Conservation (phyloP, 2,888 invertebrate genomes). For the Microplitis manilae region DNA sequence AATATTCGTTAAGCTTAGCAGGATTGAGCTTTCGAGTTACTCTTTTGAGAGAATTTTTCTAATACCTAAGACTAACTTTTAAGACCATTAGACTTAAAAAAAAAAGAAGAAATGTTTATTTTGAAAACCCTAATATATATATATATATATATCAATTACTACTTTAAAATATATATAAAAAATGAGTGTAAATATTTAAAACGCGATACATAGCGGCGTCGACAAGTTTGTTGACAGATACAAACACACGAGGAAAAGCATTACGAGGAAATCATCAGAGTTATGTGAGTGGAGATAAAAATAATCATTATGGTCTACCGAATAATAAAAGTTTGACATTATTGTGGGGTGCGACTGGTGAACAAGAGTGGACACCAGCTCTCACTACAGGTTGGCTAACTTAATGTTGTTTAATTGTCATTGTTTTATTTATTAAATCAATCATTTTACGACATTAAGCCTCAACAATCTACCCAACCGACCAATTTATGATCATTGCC, state of each 20-base stretch:
- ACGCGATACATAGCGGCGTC: conserved; percentile 20
- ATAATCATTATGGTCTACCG: conserved; percentile 53
- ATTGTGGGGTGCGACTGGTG: conserved; percentile 95
- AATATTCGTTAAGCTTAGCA: too few species aligned
- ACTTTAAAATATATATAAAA: background rate
- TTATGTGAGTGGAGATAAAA: conserved; percentile 62
- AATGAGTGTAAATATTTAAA: background rate
- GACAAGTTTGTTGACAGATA: conserved; percentile 54
- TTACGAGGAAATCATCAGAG: conserved; percentile 57
- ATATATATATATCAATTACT: too few species aligned
- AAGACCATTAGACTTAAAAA: too few species aligned
- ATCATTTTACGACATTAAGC: background rate
- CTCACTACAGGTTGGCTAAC: conserved; percentile 86
- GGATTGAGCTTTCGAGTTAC: too few species aligned
- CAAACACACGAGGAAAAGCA: conserved; percentile 54
- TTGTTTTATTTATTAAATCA: conserved; percentile 20
- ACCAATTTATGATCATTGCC: conserved; percentile 2
- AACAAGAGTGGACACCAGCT: conserved; percentile 97
- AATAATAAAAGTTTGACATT: conserved; percentile 77
- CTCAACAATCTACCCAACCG: conserved; percentile 2
- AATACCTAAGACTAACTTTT: too few species aligned
- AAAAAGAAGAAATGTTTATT: too few species aligned
- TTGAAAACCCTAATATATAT: too few species aligned
- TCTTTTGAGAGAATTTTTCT: too few species aligned
- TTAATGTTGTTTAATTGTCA: conserved; percentile 29